These are phyloP conservation scores for Mylabris sibirica DNA, from an alignment of 2,888 invertebrate species.

Conservation along the genomic window DNA sequence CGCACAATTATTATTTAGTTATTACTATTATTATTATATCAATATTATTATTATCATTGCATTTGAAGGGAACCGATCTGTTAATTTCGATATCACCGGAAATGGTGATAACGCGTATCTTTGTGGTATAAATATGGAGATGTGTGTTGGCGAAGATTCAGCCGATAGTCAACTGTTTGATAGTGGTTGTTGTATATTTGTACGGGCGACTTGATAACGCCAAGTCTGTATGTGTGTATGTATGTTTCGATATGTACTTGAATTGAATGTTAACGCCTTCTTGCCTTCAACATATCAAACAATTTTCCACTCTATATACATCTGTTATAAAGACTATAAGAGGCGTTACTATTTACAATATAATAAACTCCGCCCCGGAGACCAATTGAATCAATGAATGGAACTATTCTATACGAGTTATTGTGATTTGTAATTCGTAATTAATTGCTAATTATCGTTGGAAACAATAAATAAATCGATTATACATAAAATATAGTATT, in stretches of 20 bases:
- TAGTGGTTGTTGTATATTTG: constrained; percentile 44
- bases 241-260: background rate
- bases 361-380: constrained; percentile 41
- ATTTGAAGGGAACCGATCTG: background rate
- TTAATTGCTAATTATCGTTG: constrained; percentile 23
- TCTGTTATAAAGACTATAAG: constrained; percentile 37
- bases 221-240: constrained; percentile 27
- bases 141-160: constrained; percentile 53
- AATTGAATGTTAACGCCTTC: constrained; percentile 29
- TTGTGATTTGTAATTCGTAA: constrained; percentile 28
- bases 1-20: constrained; percentile 9
- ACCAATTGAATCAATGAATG: constrained; percentile 56
- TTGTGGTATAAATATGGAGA: constrained; percentile 13
- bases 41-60: background rate
- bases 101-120: constrained; percentile 11
- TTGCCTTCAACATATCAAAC: constrained; percentile 1
- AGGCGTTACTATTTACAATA: constrained; percentile 14
- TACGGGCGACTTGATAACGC: constrained; percentile 48
- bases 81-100: background rate
- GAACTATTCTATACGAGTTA: constrained; percentile 37
- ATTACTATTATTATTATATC: background rate
- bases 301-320: constrained; percentile 28
- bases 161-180: constrained; percentile 56
- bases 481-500: background rate
- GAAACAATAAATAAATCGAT: background rate